Percentiles rank a stretch among this genome's conserved stretches.
Conservation (phyloP, 2,888 invertebrate species). For the Limenitis camilla region DNA sequence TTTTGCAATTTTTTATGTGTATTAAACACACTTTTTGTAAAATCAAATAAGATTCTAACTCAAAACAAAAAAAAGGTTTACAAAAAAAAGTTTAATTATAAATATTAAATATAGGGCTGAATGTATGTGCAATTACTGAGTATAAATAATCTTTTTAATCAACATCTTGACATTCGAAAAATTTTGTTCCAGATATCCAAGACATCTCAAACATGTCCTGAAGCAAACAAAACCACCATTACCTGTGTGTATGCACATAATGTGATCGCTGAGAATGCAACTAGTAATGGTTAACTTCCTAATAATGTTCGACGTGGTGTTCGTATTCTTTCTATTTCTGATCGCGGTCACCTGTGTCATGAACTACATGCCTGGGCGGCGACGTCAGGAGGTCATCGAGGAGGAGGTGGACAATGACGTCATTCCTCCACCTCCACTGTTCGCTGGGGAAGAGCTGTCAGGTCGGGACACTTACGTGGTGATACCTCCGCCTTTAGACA, state of each 20-base stretch:
- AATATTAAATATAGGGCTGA: no score
- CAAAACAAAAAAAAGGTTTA: no score
- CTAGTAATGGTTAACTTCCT: constrained; percentile 89
- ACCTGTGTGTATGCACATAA: constrained; percentile 41
- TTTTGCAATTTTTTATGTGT: no score
- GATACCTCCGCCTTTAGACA: constrained; percentile 62
- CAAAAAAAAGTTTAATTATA: no score
- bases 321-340: constrained; percentile 89
- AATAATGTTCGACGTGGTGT: constrained; percentile 91
- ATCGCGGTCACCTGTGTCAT: constrained; percentile 88
- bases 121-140: no score
- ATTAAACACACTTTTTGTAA: no score
- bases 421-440: constrained; percentile 67
- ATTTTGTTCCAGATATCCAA: constrained; percentile 26
- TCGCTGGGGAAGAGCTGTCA: constrained; percentile 49
- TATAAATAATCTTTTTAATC: not conserved
- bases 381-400: constrained; percentile 66
- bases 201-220: constrained; percentile 21
- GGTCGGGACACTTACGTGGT: constrained; percentile 68
- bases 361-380: constrained; percentile 83
- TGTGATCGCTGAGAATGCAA: constrained; percentile 78
- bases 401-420: constrained; percentile 67
- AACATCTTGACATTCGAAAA: not conserved
- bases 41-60: no score
- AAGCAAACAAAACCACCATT: constrained; percentile 3